These are phyloP conservation scores for Perognathus longimembris DNA, from an alignment of 2,113 vertebrate genomes.

Conservation along the genomic window DNA sequence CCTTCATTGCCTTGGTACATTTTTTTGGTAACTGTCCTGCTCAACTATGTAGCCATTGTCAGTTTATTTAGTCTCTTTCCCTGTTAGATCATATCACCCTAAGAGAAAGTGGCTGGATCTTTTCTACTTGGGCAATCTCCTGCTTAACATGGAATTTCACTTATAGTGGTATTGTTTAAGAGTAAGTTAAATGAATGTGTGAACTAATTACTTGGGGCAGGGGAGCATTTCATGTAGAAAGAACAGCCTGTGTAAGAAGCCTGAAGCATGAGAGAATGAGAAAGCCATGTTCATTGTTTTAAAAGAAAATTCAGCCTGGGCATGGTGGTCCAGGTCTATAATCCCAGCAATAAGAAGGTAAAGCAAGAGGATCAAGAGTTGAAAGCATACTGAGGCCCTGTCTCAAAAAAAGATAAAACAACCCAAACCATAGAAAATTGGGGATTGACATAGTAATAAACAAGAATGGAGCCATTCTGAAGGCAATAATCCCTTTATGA, in stretches of 20 bases:
- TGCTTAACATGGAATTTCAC: not conserved
- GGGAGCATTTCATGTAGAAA: not conserved
- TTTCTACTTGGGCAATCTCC: not conserved
- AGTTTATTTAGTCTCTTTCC: not conserved
- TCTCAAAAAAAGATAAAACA: not conserved
- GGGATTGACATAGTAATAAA: slow-evolving; percentile 11
- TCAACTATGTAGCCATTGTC: not conserved
- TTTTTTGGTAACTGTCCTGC: not conserved
- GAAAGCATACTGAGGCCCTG: too few relatives aligned
- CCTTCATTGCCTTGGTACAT: not conserved
- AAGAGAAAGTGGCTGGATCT: not conserved
- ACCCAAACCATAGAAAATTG: not conserved
- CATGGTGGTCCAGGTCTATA: too few relatives aligned
- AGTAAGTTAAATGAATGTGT: not conserved
- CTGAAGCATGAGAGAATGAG: not conserved
- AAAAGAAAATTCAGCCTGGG: not conserved
- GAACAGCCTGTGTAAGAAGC: not conserved
- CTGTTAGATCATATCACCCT: not conserved
- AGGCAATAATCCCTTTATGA: not conserved
- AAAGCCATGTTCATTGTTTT: not conserved
- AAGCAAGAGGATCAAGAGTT: too few relatives aligned
- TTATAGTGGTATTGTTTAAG: not conserved
- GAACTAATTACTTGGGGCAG: not conserved
- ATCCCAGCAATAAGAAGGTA: too few relatives aligned
- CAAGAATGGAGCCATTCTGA: not conserved